Evolutionary conservation across 2,888 invertebrate species (phyloP).

Genomic region (Aporophyla lueneburgensis): DNA sequence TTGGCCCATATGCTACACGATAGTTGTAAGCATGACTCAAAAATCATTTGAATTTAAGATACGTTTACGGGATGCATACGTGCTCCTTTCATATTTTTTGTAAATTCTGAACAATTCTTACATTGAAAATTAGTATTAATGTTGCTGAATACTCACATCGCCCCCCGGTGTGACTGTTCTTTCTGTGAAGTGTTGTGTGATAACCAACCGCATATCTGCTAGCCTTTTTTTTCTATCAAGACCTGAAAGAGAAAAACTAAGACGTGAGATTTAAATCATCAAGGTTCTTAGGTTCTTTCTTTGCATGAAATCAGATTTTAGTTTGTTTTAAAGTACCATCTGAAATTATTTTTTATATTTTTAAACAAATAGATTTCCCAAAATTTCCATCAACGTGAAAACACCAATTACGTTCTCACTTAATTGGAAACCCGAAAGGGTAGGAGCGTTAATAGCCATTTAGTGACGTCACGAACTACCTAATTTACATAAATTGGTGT

Average conservation of each 20-base stretch:
- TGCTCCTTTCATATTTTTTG: background rate
- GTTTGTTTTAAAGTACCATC: background rate
- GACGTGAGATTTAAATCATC: background rate
- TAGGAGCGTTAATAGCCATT: slow-evolving; percentile 48
- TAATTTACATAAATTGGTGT: slow-evolving; percentile 64
- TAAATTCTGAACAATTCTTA: background rate
- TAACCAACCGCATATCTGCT: slow-evolving; percentile 78
- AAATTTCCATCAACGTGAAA: slow-evolving; percentile 12
- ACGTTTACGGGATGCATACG: no score
- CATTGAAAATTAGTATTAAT: background rate
- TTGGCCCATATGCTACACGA: background rate
- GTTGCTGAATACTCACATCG: slow-evolving; percentile 78
- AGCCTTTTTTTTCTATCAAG: slow-evolving; percentile 82
- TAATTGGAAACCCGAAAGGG: slow-evolving; percentile 37
- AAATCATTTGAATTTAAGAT: background rate
- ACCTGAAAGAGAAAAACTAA: slow-evolving; percentile 72
- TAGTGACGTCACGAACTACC: slow-evolving; percentile 54
- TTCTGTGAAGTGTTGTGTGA: slow-evolving; percentile 88
- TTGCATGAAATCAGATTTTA: background rate
- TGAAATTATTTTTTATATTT: background rate
- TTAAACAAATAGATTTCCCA: background rate
- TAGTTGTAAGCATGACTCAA: background rate
- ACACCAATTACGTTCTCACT: slow-evolving; percentile 44
- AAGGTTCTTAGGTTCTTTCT: background rate
- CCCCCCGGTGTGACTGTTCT: slow-evolving; percentile 91